phyloP scores from a whole-genome alignment of 2,113 vertebrate genomes.

The Coreoperca whiteheadi region DNA sequence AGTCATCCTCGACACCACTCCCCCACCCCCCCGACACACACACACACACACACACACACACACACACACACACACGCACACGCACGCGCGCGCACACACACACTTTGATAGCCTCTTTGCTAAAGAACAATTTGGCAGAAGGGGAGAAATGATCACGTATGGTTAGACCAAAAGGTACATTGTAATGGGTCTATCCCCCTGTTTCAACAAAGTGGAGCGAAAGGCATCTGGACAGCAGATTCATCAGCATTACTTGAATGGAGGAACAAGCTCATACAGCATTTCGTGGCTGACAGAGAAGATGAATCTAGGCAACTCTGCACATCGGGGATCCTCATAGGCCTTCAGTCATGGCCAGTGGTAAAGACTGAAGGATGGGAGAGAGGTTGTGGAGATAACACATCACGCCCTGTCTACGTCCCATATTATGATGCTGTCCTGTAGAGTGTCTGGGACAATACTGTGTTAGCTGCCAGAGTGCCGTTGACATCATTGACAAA shows the following conservation, averaged over 20 bases:
- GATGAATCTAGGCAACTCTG: conserved; percentile 76
- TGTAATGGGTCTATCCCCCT: conserved; percentile 72
- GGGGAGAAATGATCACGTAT: conserved; percentile 69
- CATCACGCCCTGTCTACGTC: conserved; percentile 68
- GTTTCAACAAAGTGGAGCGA: conserved; percentile 77
- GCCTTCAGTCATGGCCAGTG: conserved; percentile 65
- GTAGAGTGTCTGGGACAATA: conserved; percentile 75
- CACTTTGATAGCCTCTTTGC: conserved; percentile 57
- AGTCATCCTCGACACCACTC: conserved; percentile 74
- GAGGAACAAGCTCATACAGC: conserved; percentile 79
- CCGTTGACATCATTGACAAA: conserved; percentile 80
- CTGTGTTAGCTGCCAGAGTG: conserved; percentile 80
- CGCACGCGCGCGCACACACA: background rate
- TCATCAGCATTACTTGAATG: conserved; percentile 86
- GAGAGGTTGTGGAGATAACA: conserved; percentile 76
- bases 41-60: background rate
- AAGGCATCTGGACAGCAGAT: conserved; percentile 82
- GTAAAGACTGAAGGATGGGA: conserved; percentile 77
- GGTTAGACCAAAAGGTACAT: conserved; percentile 73
- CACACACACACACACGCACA: conserved; percentile 8
- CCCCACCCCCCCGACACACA: background rate
- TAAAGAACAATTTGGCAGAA: conserved; percentile 71
- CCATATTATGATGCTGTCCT: conserved; percentile 68
- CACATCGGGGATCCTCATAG: conserved; percentile 69
- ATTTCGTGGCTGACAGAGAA: conserved; percentile 80